A percentile compares a stretch with the other conserved stretches of the same genome.
phyloP scores from a whole-genome alignment of 2,113 vertebrate genomes.

The Oplegnathus fasciatus region DNA sequence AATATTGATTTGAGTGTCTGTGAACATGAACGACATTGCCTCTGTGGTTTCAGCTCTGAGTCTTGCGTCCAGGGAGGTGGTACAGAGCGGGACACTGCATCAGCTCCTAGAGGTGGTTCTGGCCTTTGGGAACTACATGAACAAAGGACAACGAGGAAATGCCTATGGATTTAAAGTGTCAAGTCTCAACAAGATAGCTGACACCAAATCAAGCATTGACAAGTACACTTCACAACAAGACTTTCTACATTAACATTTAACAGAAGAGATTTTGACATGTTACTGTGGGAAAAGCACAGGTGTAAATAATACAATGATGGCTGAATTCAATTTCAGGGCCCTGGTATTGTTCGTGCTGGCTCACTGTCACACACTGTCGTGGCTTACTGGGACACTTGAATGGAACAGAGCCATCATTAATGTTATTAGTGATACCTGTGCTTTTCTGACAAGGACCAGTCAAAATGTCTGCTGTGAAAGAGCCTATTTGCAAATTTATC shows the following conservation, averaged over 20 bases:
- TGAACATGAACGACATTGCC: background rate
- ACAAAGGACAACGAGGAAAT: slow-evolving; percentile 77
- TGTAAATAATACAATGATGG: background rate
- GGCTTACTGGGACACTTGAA: background rate
- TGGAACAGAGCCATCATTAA: background rate
- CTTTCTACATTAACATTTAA: background rate
- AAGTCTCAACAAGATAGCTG: slow-evolving; percentile 76
- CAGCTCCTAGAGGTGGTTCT: slow-evolving; percentile 74
- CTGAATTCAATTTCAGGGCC: background rate
- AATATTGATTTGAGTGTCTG: background rate
- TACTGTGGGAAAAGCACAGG: background rate
- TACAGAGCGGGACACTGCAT: slow-evolving; percentile 38
- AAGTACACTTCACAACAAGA: slow-evolving; percentile 39
- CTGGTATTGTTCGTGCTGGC: background rate
- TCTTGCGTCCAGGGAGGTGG: slow-evolving; percentile 64
- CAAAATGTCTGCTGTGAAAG: background rate
- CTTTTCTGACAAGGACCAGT: background rate
- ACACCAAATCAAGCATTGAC: slow-evolving; percentile 76
- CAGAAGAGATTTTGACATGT: background rate
- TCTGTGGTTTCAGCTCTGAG: slow-evolving; percentile 61
- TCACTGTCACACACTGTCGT: background rate
- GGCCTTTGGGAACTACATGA: slow-evolving; percentile 79
- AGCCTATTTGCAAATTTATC: background rate
- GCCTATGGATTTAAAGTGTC: slow-evolving; percentile 72
- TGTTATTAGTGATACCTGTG: too few relatives aligned